Evolutionary conservation across 2,888 invertebrate genomes (phyloP).

Genomic region (Cylloceria caligata): DNA sequence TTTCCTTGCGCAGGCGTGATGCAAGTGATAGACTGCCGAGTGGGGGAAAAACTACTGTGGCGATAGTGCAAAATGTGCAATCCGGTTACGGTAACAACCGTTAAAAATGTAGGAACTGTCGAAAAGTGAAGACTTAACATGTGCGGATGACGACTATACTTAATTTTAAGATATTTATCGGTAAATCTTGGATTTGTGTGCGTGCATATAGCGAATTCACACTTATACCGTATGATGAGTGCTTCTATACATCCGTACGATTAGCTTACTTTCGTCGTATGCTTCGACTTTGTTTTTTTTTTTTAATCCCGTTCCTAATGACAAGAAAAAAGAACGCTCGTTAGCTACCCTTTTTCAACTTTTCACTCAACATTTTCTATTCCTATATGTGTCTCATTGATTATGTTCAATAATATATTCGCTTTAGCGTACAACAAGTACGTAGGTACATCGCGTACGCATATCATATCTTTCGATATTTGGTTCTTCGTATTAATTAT

Average conservation of each 20-base stretch:
- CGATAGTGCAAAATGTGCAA: too few relatives aligned
- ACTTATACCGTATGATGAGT: background rate
- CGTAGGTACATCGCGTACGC: slow-evolving; percentile 38
- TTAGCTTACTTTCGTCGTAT: slow-evolving; percentile 3
- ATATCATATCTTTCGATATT: slow-evolving; percentile 64
- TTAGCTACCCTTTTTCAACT: background rate
- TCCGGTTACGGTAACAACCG: too few relatives aligned
- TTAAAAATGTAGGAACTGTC: too few relatives aligned
- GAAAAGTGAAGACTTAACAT: too few relatives aligned
- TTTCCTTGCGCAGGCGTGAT: too few relatives aligned
- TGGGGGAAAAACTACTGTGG: too few relatives aligned
- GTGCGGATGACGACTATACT: too few relatives aligned
- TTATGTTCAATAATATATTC: slow-evolving; percentile 36
- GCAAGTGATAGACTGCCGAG: too few relatives aligned
- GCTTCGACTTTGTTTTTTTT: background rate
- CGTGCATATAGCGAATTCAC: background rate
- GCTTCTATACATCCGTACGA: slow-evolving; percentile 2
- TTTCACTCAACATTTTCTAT: background rate
- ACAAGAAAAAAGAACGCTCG: background rate
- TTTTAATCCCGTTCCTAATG: background rate
- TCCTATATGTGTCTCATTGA: slow-evolving; percentile 27
- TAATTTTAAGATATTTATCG: background rate
- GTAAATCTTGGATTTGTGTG: background rate
- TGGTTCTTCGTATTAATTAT: slow-evolving; percentile 72
- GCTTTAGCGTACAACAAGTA: slow-evolving; percentile 20